A percentile compares a stretch with the other conserved stretches of the same genome.
Evolutionary conservation across 2,113 vertebrate species (phyloP).

Genomic region (Tupaia tana): DNA sequence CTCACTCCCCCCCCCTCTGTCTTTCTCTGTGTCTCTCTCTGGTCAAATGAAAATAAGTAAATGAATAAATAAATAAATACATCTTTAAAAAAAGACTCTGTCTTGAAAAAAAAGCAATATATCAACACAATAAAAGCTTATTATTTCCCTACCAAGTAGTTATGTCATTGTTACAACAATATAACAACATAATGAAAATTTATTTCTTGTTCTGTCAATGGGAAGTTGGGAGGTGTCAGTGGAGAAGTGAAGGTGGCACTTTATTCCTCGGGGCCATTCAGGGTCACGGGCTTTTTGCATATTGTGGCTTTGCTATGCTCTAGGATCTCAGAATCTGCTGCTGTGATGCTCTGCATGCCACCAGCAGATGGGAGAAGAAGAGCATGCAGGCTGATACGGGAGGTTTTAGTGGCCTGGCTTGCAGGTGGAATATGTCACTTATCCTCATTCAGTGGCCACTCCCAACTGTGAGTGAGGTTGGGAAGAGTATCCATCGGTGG

Average conservation of each 20-base stretch:
- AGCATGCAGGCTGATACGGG: not conserved
- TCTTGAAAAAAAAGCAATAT: too few species aligned
- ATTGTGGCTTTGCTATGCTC: not conserved
- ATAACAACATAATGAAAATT: not conserved
- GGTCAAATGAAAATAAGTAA: too few species aligned
- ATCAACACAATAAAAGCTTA: not conserved
- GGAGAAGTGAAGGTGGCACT: not conserved
- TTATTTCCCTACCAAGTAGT: too few species aligned
- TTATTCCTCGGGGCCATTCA: not conserved
- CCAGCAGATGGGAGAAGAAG: not conserved
- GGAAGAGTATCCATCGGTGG: not conserved
- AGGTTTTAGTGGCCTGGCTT: not conserved
- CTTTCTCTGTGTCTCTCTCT: too few species aligned
- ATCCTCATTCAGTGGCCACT: not conserved
- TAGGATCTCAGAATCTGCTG: not conserved
- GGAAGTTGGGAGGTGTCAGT: not conserved
- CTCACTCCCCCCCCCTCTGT: too few species aligned
- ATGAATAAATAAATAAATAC: too few species aligned
- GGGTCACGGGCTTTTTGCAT: not conserved
- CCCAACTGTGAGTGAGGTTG: not conserved
- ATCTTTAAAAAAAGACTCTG: too few species aligned
- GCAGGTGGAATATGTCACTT: not conserved
- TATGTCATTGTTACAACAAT: too few species aligned
- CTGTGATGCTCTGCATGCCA: not conserved
- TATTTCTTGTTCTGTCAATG: not conserved